A percentile compares a stretch with the other conserved stretches of the same genome.
Evolutionary conservation across 2,113 vertebrate species (phyloP).

Genomic region (Caranx ignobilis): DNA sequence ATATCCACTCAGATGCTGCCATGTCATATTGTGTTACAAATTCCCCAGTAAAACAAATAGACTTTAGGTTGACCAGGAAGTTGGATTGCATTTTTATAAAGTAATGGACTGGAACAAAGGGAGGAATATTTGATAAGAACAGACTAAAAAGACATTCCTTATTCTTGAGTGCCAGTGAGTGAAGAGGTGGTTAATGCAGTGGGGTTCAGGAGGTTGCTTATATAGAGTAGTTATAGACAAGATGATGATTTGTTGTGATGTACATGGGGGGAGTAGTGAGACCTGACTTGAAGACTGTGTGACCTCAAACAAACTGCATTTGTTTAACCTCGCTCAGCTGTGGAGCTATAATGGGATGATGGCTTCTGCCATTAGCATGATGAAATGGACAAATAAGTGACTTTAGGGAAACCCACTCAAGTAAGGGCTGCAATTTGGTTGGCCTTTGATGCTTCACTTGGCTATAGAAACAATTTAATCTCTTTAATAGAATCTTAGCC

Average conservation of each 20-base stretch:
- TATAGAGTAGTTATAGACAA: conserved; percentile 75
- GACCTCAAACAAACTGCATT: conserved; percentile 81
- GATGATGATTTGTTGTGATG: conserved; percentile 78
- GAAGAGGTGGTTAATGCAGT: conserved; percentile 64
- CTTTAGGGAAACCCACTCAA: conserved; percentile 79
- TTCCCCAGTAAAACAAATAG: conserved; percentile 26
- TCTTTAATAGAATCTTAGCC: conserved; percentile 84
- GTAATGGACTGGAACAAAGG: conserved; percentile 10
- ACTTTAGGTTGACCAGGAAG: conserved; percentile 44
- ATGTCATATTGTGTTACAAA: conserved; percentile 55
- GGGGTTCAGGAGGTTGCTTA: conserved; percentile 70
- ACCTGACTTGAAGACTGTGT: conserved; percentile 71
- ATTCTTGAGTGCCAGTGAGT: conserved; percentile 26
- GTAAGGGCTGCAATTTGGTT: conserved; percentile 83
- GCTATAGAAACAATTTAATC: conserved; percentile 84
- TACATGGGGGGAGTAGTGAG: conserved; percentile 54
- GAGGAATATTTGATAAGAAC: conserved; percentile 24
- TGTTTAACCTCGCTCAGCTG: conserved; percentile 81
- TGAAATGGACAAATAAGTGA: conserved; percentile 88
- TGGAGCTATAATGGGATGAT: conserved; percentile 78
- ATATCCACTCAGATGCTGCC: conserved; percentile 54
- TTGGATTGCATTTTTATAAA: conserved; percentile 44
- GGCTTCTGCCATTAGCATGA: conserved; percentile 84
- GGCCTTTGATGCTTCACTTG: conserved; percentile 84
- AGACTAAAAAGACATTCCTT: conserved; percentile 14